Evolutionary conservation across 1,140 invertebrate genomes (phyloP).

Genomic region (Harpegnathos saltator): DNA sequence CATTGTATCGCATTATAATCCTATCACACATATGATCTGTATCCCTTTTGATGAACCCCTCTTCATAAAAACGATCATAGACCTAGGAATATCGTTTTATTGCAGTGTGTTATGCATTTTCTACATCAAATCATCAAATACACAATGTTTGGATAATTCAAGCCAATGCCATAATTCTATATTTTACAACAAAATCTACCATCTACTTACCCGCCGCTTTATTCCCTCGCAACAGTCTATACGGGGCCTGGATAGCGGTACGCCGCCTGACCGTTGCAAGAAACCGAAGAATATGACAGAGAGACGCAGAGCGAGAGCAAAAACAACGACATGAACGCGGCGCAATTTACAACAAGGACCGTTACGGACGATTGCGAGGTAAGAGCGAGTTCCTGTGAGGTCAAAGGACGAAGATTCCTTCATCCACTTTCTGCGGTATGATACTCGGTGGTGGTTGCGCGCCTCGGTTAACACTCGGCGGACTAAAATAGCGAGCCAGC

Average conservation of each 20-base stretch:
- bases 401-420: slow-evolving; percentile 75
- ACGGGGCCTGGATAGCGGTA: background rate
- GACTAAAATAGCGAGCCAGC: slow-evolving; percentile 77
- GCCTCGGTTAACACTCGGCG: slow-evolving; percentile 73
- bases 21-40: slow-evolving; percentile 10
- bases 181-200: background rate
- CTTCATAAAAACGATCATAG: background rate
- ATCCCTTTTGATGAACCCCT: background rate
- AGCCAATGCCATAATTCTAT: background rate
- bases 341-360: slow-evolving; percentile 43
- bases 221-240: background rate
- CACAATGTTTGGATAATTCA: background rate
- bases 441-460: slow-evolving; percentile 71
- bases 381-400: slow-evolving; percentile 56
- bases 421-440: slow-evolving; percentile 74
- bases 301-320: slow-evolving; percentile 21
- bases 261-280: background rate
- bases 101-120: background rate
- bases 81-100: background rate
- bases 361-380: slow-evolving; percentile 26
- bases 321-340: slow-evolving; percentile 4
- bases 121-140: background rate
- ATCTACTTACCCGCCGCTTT: background rate
- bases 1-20: slow-evolving; percentile 34
- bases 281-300: slow-evolving; percentile 18